phyloP scores from a whole-genome alignment of 1,140 invertebrate genomes.

The Anastrepha obliqua region DNA sequence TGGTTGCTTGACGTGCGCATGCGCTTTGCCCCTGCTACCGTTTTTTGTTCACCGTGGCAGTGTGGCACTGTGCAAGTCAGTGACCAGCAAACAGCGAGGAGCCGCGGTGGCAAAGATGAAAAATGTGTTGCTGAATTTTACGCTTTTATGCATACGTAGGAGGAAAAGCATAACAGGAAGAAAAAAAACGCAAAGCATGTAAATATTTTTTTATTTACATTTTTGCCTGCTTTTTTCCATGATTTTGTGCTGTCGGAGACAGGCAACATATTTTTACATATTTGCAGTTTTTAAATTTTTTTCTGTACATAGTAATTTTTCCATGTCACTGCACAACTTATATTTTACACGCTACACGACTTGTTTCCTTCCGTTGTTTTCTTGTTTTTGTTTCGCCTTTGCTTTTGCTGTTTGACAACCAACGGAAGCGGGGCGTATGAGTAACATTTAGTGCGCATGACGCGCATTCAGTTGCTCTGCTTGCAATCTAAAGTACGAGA shows the following conservation, averaged over 20 bases:
- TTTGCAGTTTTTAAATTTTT: not conserved
- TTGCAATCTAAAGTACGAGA: not conserved
- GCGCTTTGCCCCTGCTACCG: not conserved
- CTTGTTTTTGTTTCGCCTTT: not conserved
- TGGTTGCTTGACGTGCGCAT: slow-evolving; percentile 18
- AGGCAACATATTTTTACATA: too few species aligned
- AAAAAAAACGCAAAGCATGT: not conserved
- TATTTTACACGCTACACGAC: not conserved
- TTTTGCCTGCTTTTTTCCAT: not conserved
- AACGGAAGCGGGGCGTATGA: not conserved
- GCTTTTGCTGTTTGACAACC: not conserved
- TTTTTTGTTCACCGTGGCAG: slow-evolving; percentile 10
- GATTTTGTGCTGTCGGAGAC: not conserved
- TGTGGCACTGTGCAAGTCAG: slow-evolving; percentile 49
- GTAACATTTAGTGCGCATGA: slow-evolving; percentile 18
- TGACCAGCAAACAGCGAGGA: slow-evolving; percentile 33
- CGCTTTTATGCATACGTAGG: slow-evolving; percentile 1
- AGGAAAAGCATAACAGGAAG: not conserved
- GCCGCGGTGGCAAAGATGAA: not conserved
- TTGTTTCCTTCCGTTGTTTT: not conserved
- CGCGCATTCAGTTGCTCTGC: not conserved
- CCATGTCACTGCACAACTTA: not conserved
- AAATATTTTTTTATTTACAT: not conserved
- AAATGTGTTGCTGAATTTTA: slow-evolving; percentile 15
- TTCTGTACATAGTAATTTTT: not conserved